Conservation (phyloP, 1,140 invertebrate genomes). For the Littorina saxatilis region DNA sequence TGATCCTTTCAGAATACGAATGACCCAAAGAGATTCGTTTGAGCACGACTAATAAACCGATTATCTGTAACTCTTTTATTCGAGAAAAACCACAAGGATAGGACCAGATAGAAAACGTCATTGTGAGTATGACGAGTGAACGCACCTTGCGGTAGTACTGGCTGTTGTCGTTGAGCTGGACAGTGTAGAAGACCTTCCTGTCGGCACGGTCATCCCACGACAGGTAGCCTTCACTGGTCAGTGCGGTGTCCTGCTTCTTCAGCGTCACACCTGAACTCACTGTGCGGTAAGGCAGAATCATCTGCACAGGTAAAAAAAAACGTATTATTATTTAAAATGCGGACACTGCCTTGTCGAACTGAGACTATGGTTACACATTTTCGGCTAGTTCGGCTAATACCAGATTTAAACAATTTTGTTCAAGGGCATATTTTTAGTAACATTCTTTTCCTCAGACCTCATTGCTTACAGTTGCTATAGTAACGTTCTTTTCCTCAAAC, state of each 20-base stretch:
- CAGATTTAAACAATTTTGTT: too few relatives aligned
- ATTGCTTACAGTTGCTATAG: too few relatives aligned
- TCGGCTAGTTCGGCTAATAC: not conserved
- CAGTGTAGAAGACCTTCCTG: conserved; percentile 41
- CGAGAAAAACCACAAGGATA: too few relatives aligned
- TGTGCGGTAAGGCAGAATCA: conserved; percentile 43
- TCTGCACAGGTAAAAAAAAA: conserved; percentile 4
- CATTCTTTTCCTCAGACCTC: too few relatives aligned
- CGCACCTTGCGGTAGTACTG: conserved; percentile 31
- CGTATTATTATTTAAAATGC: not conserved
- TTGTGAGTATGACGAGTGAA: not conserved
- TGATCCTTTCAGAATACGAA: too few relatives aligned
- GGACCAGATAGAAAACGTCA: too few relatives aligned
- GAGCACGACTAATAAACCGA: too few relatives aligned
- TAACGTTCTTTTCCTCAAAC: too few relatives aligned
- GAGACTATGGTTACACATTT: not conserved
- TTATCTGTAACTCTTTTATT: too few relatives aligned
- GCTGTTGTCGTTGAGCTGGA: conserved; percentile 26
- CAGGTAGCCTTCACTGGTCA: conserved; percentile 20
- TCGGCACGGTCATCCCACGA: conserved; percentile 25
- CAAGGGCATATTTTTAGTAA: too few relatives aligned
- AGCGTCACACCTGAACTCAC: conserved; percentile 20
- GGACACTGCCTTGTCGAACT: not conserved
- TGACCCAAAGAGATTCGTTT: too few relatives aligned
- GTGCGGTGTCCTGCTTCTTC: not conserved